phyloP scores from a whole-genome alignment of 2,888 invertebrate species.

The Aricia artaxerxes region DNA sequence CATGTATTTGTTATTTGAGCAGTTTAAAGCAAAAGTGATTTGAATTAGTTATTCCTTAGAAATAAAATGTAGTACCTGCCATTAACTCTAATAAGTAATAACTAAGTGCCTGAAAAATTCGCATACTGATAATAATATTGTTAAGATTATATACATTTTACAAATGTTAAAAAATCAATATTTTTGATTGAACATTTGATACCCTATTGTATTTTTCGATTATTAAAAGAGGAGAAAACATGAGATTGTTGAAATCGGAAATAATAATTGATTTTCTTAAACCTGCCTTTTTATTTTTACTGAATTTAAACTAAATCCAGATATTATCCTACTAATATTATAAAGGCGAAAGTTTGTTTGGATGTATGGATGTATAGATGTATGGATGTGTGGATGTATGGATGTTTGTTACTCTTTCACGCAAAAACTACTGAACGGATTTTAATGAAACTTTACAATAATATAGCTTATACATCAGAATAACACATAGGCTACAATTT shows the following conservation, averaged over 20 bases:
- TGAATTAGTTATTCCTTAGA: background rate
- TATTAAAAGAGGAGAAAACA: background rate
- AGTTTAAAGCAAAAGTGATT: background rate
- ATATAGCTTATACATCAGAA: too few species aligned
- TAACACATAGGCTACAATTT: too few species aligned
- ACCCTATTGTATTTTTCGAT: background rate
- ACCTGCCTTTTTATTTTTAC: background rate
- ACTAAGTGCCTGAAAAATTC: background rate
- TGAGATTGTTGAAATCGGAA: background rate
- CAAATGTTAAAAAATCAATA: background rate
- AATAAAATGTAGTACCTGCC: slow-evolving; percentile 14
- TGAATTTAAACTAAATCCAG: background rate
- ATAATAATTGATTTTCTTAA: background rate
- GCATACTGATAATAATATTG: too few species aligned
- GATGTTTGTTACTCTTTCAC: too few species aligned
- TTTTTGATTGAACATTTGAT: background rate
- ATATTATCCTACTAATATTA: too few species aligned
- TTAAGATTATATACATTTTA: background rate
- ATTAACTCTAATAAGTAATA: background rate
- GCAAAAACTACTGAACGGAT: too few species aligned
- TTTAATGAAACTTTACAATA: too few species aligned
- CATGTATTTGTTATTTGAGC: background rate
- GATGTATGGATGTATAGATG: too few species aligned
- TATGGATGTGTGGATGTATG: too few species aligned
- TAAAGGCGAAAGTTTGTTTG: too few species aligned